A percentile compares a stretch with the other conserved stretches of the same genome.
phyloP scores from a whole-genome alignment of 1,140 invertebrate species.

The Drosophila grimshawi region DNA sequence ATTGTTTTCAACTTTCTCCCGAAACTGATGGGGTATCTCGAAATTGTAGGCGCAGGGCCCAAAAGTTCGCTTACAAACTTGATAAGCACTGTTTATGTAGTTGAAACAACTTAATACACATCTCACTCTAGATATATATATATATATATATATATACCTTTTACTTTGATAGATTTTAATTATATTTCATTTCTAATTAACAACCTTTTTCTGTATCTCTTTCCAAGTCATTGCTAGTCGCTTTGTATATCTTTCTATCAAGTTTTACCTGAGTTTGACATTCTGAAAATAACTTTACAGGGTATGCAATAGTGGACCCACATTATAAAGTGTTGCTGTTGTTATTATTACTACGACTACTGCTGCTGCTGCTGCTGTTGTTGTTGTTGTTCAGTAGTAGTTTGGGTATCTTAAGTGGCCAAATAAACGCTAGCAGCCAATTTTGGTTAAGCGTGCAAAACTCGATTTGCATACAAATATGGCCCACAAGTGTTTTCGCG shows the following conservation, averaged over 20 bases:
- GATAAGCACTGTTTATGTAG: no score
- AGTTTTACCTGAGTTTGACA: no score
- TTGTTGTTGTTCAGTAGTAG: background rate
- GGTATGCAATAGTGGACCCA: slow-evolving; percentile 2
- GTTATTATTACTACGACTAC: slow-evolving; percentile 4
- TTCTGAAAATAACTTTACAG: background rate
- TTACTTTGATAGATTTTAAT: no score
- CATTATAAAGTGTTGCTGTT: slow-evolving; percentile 11
- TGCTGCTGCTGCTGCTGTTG: slow-evolving; percentile 11
- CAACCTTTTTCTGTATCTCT: no score
- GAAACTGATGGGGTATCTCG: background rate
- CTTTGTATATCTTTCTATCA: no score
- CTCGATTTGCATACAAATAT: slow-evolving; percentile 69
- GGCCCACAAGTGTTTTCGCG: slow-evolving; percentile 68
- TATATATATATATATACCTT: no score
- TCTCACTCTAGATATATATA: no score
- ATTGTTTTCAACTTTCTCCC: slow-evolving; percentile 14
- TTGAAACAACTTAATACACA: no score
- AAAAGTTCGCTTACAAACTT: no score
- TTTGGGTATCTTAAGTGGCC: slow-evolving; percentile 57
- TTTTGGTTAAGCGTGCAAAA: slow-evolving; percentile 45
- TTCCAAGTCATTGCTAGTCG: no score
- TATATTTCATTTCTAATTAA: no score
- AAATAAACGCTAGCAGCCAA: slow-evolving; percentile 63
- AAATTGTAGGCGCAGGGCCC: no score